Percentiles rank a stretch among this genome's conserved stretches.
Conservation (phyloP, 1,140 invertebrate genomes). For the Hermetia illucens region DNA sequence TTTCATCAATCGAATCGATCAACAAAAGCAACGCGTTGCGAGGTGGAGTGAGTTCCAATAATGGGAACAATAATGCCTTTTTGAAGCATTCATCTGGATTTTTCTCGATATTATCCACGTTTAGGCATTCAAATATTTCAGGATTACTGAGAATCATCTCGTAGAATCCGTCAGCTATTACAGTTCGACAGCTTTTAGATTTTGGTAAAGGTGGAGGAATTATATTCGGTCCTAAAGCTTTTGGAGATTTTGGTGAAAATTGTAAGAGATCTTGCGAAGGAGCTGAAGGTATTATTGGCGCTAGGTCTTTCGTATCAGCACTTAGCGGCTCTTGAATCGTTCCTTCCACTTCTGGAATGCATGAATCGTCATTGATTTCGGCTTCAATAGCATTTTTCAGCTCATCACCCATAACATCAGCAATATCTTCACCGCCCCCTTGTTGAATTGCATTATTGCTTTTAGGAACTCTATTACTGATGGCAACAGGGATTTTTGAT, state of each 20-base stretch:
- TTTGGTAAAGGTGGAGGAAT: conserved; percentile 41
- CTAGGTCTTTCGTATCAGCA: no score
- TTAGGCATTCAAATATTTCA: conserved; percentile 46
- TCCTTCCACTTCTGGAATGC: background rate
- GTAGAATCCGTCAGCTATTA: conserved; percentile 65
- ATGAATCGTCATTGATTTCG: conserved; percentile 19
- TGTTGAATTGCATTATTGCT: conserved; percentile 19
- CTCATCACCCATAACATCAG: conserved; percentile 19
- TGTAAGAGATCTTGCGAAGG: no score
- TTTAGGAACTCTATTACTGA: conserved; percentile 8
- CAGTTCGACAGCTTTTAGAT: conserved; percentile 43
- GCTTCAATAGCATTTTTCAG: conserved; percentile 23
- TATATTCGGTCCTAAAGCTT: no score
- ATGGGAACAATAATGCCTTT: conserved; percentile 70
- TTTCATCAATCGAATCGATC: conserved; percentile 87
- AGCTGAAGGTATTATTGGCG: no score
- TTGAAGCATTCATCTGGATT: conserved; percentile 86
- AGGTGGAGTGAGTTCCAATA: conserved; percentile 68
- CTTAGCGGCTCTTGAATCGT: conserved; percentile 4
- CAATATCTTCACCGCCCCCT: conserved; percentile 26
- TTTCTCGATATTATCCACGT: conserved; percentile 48
- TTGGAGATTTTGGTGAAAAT: no score
- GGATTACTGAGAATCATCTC: conserved; percentile 61
- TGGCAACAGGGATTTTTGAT: conserved; percentile 28
- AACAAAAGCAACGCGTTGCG: conserved; percentile 73